Evolutionary conservation across 2,113 vertebrate genomes (phyloP).

Genomic region (Phylloscopus whistleri): DNA sequence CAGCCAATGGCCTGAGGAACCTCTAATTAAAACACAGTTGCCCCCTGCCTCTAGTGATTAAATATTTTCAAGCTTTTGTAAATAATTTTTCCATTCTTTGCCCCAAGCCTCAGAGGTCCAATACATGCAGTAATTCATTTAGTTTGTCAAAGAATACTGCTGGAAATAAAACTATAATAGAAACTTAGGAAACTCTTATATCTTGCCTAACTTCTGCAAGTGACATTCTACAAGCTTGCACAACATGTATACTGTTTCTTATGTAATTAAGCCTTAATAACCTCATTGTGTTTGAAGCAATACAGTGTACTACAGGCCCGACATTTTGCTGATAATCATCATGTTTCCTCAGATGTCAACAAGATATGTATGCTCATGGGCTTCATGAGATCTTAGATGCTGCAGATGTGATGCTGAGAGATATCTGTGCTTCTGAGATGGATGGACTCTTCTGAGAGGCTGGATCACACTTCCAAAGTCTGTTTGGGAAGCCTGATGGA

Average conservation of each 20-base stretch:
- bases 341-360: slow-evolving; percentile 65
- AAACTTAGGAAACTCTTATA: slow-evolving; percentile 71
- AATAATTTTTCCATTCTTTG: slow-evolving; percentile 95
- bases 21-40: slow-evolving; percentile 96
- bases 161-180: slow-evolving; percentile 73
- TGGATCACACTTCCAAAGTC: neutral
- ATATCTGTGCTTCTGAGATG: neutral
- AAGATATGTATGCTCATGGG: slow-evolving; percentile 33
- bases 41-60: slow-evolving; percentile 94
- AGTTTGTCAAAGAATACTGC: slow-evolving; percentile 78
- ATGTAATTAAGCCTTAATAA: slow-evolving; percentile 70
- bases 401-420: slow-evolving; percentile 25
- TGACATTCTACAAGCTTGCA: slow-evolving; percentile 69
- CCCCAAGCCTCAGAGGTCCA: slow-evolving; percentile 85
- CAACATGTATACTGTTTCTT: slow-evolving; percentile 67
- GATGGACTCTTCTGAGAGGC: neutral
- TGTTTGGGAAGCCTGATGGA: neutral
- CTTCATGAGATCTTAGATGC: slow-evolving; percentile 55
- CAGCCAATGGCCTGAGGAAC: slow-evolving; percentile 90
- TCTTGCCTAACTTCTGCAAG: slow-evolving; percentile 66
- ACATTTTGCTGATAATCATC: slow-evolving; percentile 62
- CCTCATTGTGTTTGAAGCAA: slow-evolving; percentile 67
- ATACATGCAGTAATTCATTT: slow-evolving; percentile 80
- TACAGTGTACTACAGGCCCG: slow-evolving; percentile 45
- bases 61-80: slow-evolving; percentile 98